These are phyloP conservation scores for Sparidentex hasta DNA, from an alignment of 2,797 vertebrate genomes.

Conservation along the genomic window DNA sequence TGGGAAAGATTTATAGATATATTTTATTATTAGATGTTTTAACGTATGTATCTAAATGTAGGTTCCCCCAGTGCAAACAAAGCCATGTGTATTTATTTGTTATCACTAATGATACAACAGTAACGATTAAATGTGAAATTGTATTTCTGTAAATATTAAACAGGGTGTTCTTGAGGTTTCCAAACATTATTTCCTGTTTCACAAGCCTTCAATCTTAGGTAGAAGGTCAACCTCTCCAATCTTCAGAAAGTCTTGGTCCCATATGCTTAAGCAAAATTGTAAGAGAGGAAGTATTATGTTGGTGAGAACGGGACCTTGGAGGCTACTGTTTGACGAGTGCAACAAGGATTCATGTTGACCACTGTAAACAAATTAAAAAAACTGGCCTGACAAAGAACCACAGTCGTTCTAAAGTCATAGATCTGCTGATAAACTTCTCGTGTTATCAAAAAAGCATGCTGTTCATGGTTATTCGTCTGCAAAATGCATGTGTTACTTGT, in stretches of 20 bases:
- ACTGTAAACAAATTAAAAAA: slow-evolving; percentile 28
- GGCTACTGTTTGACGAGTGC: slow-evolving; percentile 30
- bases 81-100: not conserved
- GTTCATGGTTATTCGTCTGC: not conserved
- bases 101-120: not conserved
- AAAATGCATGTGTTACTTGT: not conserved
- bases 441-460: not conserved
- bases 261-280: slow-evolving; percentile 15
- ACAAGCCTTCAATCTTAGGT: not conserved
- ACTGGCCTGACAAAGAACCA: slow-evolving; percentile 3
- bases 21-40: too few relatives aligned
- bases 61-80: not conserved
- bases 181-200: not conserved
- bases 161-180: not conserved
- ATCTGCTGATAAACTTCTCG: not conserved
- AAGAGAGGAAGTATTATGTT: slow-evolving; percentile 49
- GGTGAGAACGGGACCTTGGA: slow-evolving; percentile 48
- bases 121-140: not conserved
- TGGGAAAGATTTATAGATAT: too few relatives aligned
- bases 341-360: slow-evolving; percentile 17
- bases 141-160: not conserved
- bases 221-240: slow-evolving; percentile 29
- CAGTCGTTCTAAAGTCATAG: slow-evolving; percentile 22
- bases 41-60: too few relatives aligned
- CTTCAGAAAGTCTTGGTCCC: slow-evolving; percentile 6